Base-by-base conservation (phyloP, 2,888 invertebrate genomes). In the Cancer borealis region DNA sequence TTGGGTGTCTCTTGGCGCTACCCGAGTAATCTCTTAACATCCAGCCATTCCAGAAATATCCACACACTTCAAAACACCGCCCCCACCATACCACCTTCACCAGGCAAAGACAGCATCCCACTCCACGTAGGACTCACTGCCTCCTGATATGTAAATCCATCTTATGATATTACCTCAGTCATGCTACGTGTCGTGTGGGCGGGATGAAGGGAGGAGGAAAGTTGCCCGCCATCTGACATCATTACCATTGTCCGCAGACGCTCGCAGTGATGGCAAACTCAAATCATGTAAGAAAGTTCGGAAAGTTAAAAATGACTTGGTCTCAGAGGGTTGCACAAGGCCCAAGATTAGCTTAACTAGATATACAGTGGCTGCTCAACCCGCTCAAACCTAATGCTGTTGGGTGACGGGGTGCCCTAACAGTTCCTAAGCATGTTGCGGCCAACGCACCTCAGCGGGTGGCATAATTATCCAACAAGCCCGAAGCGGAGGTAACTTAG, bases 391-490 rank as follows among this genome's bases (percentile, higher is more conserved):
- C 10, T 54, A 54, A 54, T 54, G 17, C 17, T 54, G 54, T 54
- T 3, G 54, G 17, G 54, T 17, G 54, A 54, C 54, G 14, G 54
- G 54, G 54, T 17, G 54, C 54, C 54, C 54, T 54, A 54, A 12
- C 54, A 54, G 54, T 54, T 54, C 17, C 54, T 54, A 17, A 39
- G 39, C 39, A 12, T 54, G 17, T 17, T 17, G 54, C 54, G 12
- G 54, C 54, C 54, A 54, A 54, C 12, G 12, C 54, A n/a, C n/a
- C 66, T 66, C 66, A 66, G 17, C n/a, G 66, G 66, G 6, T n/a
- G n/a, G 66, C n/a, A 66, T 66, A n/a, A 66, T 66, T 66, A 66
- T 66, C 66, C 66, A 66, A 66, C 66, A 66, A 66, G 66, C 66
- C 66, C 66, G n/a, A 66, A n/a, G 66, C n/a, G 66, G n/a, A 21